phyloP scores from a whole-genome alignment of 2,113 vertebrate species.

The Grus americana region DNA sequence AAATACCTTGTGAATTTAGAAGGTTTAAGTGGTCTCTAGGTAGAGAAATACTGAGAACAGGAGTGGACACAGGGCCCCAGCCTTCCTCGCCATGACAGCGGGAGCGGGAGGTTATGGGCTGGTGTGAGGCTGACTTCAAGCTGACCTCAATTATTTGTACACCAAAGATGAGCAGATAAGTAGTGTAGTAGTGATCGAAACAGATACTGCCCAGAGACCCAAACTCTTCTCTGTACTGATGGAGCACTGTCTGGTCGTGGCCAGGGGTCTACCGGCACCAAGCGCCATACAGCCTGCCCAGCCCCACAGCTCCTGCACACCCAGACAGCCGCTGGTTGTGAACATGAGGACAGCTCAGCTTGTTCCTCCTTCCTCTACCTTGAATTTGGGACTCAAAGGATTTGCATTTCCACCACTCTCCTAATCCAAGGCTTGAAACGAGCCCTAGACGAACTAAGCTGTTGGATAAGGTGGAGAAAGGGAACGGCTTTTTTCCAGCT shows the following conservation, averaged over 20 bases:
- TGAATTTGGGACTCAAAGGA: neutral
- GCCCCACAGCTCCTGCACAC: neutral
- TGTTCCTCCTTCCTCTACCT: neutral
- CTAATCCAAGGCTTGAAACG: neutral
- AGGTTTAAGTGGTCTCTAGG: neutral
- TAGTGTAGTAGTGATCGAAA: neutral
- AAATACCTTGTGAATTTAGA: neutral
- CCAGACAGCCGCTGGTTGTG: neutral
- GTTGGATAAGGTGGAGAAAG: conserved; percentile 6
- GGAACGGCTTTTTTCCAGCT: conserved; percentile 30
- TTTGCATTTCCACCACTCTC: conserved; percentile 6
- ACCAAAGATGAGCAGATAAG: neutral
- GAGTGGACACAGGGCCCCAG: neutral
- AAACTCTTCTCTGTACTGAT: neutral
- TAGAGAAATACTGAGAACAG: neutral
- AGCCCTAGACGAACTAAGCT: neutral
- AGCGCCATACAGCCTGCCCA: neutral
- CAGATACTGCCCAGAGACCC: neutral
- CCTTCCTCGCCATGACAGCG: fast-evolving
- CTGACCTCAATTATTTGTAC: neutral
- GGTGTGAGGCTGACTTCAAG: neutral
- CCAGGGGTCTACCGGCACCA: neutral
- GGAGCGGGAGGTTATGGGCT: neutral
- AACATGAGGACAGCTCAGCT: neutral
- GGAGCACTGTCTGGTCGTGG: neutral